phyloP scores from a whole-genome alignment of 1,140 invertebrate genomes.

The Drepana arcuata region DNA sequence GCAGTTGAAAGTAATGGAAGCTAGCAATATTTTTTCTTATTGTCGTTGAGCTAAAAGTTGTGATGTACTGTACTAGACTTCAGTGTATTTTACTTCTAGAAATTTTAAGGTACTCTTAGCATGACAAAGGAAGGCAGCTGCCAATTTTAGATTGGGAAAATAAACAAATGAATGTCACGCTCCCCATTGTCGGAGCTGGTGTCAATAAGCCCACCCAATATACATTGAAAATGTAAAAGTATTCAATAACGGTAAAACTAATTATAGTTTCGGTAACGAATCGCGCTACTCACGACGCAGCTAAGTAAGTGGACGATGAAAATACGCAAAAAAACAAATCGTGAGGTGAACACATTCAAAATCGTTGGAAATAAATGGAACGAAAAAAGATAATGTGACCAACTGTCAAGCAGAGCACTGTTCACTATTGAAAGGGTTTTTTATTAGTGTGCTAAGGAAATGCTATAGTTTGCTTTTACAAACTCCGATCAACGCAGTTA shows the following conservation, averaged over 20 bases:
- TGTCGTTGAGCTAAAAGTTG: too few relatives aligned
- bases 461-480: too few relatives aligned
- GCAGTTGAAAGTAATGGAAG: slow-evolving; percentile 3
- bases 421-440: slow-evolving; percentile 10
- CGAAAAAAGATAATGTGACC: slow-evolving; percentile 25
- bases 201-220: slow-evolving; percentile 31
- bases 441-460: slow-evolving; percentile 1
- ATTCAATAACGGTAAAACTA: slow-evolving; percentile 60
- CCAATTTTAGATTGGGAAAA: slow-evolving; percentile 26
- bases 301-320: slow-evolving; percentile 31
- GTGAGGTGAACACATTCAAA: slow-evolving; percentile 43
- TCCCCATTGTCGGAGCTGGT: slow-evolving; percentile 21
- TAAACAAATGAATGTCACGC: slow-evolving; percentile 46
- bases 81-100: too few relatives aligned
- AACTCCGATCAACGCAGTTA: too few relatives aligned
- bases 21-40: too few relatives aligned
- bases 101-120: too few relatives aligned
- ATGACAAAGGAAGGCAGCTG: too few relatives aligned
- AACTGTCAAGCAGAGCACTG: slow-evolving; percentile 18
- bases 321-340: slow-evolving; percentile 50
- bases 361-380: slow-evolving; percentile 23
- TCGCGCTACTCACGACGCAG: slow-evolving; percentile 50
- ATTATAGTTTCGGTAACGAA: slow-evolving; percentile 57
- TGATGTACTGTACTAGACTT: too few relatives aligned
- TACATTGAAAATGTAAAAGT: slow-evolving; percentile 49